Percentiles rank a stretch among this genome's conserved stretches.
These are phyloP conservation scores for Margaritifera margaritifera DNA, from an alignment of 2,888 invertebrate species.

Conservation along the genomic window DNA sequence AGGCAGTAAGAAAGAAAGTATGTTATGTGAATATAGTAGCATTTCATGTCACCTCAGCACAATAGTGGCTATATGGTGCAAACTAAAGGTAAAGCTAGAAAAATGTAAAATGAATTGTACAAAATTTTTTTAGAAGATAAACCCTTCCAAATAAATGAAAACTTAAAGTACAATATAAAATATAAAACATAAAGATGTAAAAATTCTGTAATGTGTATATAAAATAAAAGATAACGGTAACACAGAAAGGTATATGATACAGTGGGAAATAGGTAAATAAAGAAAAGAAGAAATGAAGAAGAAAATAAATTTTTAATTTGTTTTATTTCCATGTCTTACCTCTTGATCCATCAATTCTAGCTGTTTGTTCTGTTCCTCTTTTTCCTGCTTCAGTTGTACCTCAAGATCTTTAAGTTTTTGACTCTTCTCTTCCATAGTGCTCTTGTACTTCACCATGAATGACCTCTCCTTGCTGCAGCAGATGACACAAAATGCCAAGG, in stretches of 20 bases:
- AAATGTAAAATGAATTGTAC: too few relatives aligned
- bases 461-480: conserved; percentile 64
- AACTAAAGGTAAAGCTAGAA: too few relatives aligned
- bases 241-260: not conserved
- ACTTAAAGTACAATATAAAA: too few relatives aligned
- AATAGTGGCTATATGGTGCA: too few relatives aligned
- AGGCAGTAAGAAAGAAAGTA: too few relatives aligned
- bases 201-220: too few relatives aligned
- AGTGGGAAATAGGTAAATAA: not conserved
- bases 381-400: conserved; percentile 51
- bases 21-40: too few relatives aligned
- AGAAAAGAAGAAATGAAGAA: not conserved
- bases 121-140: too few relatives aligned
- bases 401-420: conserved; percentile 53
- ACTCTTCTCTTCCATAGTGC: conserved; percentile 52
- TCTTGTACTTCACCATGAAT: conserved; percentile 55
- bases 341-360: conserved; percentile 64
- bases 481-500: not conserved
- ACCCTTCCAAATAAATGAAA: too few relatives aligned
- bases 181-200: too few relatives aligned
- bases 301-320: not conserved
- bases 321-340: conserved; percentile 29
- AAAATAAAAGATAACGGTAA: not conserved
- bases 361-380: conserved; percentile 64
- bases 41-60: too few relatives aligned